A percentile compares a stretch with the other conserved stretches of the same genome.
Conservation (phyloP, 2,888 invertebrate genomes). For the Ectemnius cavifrons region DNA sequence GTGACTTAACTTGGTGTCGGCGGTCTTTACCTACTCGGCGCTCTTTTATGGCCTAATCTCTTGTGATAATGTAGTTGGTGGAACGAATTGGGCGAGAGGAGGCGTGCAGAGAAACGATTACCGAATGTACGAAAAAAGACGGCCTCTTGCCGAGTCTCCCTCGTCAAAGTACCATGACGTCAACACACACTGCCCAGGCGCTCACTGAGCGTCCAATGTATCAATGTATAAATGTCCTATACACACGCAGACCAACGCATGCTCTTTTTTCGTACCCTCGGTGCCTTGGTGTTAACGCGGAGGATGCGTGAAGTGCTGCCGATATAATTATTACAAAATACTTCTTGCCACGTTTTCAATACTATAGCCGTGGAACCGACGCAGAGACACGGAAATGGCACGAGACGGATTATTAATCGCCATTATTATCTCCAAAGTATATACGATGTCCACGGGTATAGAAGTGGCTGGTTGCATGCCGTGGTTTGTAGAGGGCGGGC, state of each 20-base stretch:
- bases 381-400: constrained; percentile 14
- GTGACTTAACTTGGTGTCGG: constrained; percentile 56
- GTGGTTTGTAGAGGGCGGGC: constrained; percentile 57
- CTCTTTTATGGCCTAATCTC: constrained; percentile 41
- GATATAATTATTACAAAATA: constrained; percentile 24
- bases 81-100: constrained; percentile 23
- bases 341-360: constrained; percentile 54
- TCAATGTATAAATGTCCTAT: too few relatives aligned
- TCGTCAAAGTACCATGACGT: too few relatives aligned
- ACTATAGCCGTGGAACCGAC: constrained; percentile 1
- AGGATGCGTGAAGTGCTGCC: constrained; percentile 33
- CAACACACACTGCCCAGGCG: too few relatives aligned
- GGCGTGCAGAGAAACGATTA: constrained; percentile 16
- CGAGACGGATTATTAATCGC: constrained; percentile 25
- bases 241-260: neutral
- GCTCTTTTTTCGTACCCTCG: constrained; percentile 25
- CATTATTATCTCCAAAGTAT: constrained; percentile 20
- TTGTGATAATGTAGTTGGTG: constrained; percentile 49
- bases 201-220: too few relatives aligned
- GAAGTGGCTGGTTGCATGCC: constrained; percentile 61
- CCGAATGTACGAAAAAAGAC: constrained; percentile 19
- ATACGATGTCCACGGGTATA: constrained; percentile 44
- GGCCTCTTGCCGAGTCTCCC: too few relatives aligned
- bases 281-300: constrained; percentile 30
- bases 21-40: constrained; percentile 34